Conservation (phyloP, 2,113 vertebrate species). For the Camelus dromedarius region DNA sequence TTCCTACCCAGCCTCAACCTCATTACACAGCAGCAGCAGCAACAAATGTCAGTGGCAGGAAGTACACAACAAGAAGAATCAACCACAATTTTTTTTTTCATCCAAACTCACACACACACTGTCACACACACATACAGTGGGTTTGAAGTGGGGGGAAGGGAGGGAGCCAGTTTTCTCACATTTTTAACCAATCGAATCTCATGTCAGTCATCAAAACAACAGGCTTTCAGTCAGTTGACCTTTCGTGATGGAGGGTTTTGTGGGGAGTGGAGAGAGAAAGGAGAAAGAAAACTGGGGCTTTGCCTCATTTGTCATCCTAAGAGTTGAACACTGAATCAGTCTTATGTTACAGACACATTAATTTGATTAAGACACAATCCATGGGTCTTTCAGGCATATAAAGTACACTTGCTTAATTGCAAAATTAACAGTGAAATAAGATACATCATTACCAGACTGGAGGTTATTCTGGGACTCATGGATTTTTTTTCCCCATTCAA, state of each 20-base stretch:
- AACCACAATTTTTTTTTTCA: slow-evolving; percentile 82
- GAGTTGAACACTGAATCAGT: slow-evolving; percentile 23
- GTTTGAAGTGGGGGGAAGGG: slow-evolving; percentile 59
- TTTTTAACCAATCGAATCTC: slow-evolving; percentile 68
- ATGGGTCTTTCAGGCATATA: neutral
- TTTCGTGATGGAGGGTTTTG: slow-evolving; percentile 65
- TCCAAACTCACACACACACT: slow-evolving; percentile 60
- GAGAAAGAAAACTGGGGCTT: slow-evolving; percentile 20
- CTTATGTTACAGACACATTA: slow-evolving; percentile 71
- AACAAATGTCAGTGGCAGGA: slow-evolving; percentile 78
- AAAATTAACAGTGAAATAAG: slow-evolving; percentile 68
- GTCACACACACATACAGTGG: slow-evolving; percentile 62
- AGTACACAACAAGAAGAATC: slow-evolving; percentile 77
- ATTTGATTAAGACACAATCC: slow-evolving; percentile 63
- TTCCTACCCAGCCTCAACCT: slow-evolving; percentile 66
- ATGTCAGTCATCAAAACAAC: slow-evolving; percentile 72
- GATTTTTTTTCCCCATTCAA: neutral
- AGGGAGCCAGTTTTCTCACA: slow-evolving; percentile 51
- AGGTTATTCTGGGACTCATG: neutral
- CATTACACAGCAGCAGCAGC: slow-evolving; percentile 78
- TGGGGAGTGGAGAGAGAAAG: neutral
- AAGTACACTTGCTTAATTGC: slow-evolving; percentile 63
- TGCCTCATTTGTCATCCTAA: slow-evolving; percentile 19
- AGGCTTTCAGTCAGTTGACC: slow-evolving; percentile 70
- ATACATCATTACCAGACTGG: slow-evolving; percentile 38